Evolutionary conservation across 1,140 invertebrate species (phyloP), one percentile per base, ranked within the genome.

Genomic region (Hypothenemus hampei): DNA sequence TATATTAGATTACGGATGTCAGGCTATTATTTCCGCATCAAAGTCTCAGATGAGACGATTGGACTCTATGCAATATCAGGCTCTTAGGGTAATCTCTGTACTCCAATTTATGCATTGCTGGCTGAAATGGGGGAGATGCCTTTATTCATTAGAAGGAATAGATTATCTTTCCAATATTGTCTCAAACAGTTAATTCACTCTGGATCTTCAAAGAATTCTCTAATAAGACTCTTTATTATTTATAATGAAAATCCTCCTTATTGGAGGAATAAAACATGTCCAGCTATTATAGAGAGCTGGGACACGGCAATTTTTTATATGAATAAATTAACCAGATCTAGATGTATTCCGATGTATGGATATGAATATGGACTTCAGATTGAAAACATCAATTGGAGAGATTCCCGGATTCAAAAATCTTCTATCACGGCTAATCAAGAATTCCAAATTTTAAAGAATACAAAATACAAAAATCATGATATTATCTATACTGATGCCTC

Each of bases 1-100:
- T 5, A 31, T 45, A 26, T 24, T 60, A n/a, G 58, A 60, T 21
- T 57, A 36, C 46, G 58, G 47, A 1, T 31, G 29, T 20, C 15
- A 24, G 4, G 21, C 31, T 10, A 49, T 29, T 10, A 13, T 16
- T 29, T 24, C 23, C 7, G 23, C 39, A 7, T 4, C 16, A 4
- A 45, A 45, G 23, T 29, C 43, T 4, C 4, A 4, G 3, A 7
- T 5, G 24, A 29, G 18, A 8, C 47, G 24, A 39, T 21, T 55
- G 24, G 23, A 55, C n/a, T 41, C 13, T 20, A n/a, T 58, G 10
- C 50, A 58, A 35, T 39, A 7, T 4, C 4, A 41, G 13, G 39
- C 20, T 6, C 40, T 45, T 8, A 45, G 43, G 16, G 23, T 45
- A 7, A 10, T 45, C 7, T 24, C 24, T 19, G 40, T 15, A 43